Percentiles rank a stretch among this genome's conserved stretches.
Evolutionary conservation across 2,888 invertebrate genomes (phyloP).

Genomic region (Limnephilus lunatus): DNA sequence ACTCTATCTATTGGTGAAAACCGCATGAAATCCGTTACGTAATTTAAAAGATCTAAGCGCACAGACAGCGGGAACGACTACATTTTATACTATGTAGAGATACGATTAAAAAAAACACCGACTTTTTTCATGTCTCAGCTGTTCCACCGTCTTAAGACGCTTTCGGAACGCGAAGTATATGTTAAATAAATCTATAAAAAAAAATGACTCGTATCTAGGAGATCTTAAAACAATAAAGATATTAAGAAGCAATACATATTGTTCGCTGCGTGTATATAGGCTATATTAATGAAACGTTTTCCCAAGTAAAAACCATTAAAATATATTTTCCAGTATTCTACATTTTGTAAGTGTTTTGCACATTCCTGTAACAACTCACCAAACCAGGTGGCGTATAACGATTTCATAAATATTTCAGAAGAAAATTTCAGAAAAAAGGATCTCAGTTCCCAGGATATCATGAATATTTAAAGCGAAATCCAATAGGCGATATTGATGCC

Average conservation of each 20-base stretch:
- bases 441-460: constrained; percentile 12
- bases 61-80: too few relatives aligned
- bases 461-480: constrained; percentile 11
- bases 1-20: too few relatives aligned
- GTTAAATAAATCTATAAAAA: background rate
- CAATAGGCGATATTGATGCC: constrained; percentile 9
- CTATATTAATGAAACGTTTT: background rate
- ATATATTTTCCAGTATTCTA: too few relatives aligned
- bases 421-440: background rate
- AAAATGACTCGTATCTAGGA: too few relatives aligned
- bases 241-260: background rate
- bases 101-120: background rate
- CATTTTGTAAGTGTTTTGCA: background rate
- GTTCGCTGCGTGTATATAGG: background rate
- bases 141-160: background rate
- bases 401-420: background rate
- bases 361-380: background rate
- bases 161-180: too few relatives aligned
- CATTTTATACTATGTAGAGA: too few relatives aligned
- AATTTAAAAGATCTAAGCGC: too few relatives aligned
- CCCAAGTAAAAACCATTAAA: too few relatives aligned
- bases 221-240: background rate
- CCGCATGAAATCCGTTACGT: too few relatives aligned
- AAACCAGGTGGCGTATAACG: constrained; percentile 2
- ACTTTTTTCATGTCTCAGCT: background rate